These are phyloP conservation scores for Oryzaephilus surinamensis DNA, from an alignment of 1,140 invertebrate genomes.

Conservation along the genomic window DNA sequence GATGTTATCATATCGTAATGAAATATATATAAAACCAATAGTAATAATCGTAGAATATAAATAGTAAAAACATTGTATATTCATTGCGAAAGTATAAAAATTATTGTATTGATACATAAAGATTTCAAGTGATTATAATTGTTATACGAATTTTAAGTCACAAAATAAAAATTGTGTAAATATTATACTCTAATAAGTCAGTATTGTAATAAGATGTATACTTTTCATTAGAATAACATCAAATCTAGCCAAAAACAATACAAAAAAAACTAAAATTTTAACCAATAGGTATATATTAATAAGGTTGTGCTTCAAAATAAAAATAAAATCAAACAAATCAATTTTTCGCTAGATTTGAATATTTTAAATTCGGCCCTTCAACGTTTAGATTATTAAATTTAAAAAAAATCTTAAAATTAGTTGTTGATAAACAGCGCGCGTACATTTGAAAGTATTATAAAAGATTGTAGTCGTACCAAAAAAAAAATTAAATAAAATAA, in stretches of 20 bases:
- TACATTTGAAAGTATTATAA: slow-evolving; percentile 13
- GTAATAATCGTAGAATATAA: slow-evolving; percentile 28
- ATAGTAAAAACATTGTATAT: slow-evolving; percentile 24
- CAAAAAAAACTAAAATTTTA: too few relatives aligned
- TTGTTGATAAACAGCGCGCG: slow-evolving; percentile 11
- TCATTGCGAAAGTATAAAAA: slow-evolving; percentile 27
- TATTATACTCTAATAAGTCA: slow-evolving; percentile 28
- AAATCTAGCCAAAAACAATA: too few relatives aligned
- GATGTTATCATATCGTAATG: slow-evolving; percentile 38
- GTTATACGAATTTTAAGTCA: slow-evolving; percentile 36
- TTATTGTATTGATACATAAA: slow-evolving; percentile 1
- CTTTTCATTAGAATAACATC: too few relatives aligned
- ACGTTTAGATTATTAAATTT: slow-evolving; percentile 12
- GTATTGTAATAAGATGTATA: slow-evolving; percentile 30
- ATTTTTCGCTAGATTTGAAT: too few relatives aligned
- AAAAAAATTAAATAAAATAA: too few relatives aligned
- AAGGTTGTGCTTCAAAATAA: too few relatives aligned
- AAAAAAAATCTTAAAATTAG: slow-evolving; percentile 12
- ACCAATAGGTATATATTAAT: too few relatives aligned
- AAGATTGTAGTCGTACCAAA: slow-evolving; percentile 12
- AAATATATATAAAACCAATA: slow-evolving; percentile 26
- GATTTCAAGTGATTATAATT: slow-evolving; percentile 35
- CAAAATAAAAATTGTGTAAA: slow-evolving; percentile 25
- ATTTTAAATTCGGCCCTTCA: slow-evolving; percentile 5
- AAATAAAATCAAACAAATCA: too few relatives aligned